Base-by-base conservation (phyloP, 2,113 vertebrate genomes). In the Rana temporaria region DNA sequence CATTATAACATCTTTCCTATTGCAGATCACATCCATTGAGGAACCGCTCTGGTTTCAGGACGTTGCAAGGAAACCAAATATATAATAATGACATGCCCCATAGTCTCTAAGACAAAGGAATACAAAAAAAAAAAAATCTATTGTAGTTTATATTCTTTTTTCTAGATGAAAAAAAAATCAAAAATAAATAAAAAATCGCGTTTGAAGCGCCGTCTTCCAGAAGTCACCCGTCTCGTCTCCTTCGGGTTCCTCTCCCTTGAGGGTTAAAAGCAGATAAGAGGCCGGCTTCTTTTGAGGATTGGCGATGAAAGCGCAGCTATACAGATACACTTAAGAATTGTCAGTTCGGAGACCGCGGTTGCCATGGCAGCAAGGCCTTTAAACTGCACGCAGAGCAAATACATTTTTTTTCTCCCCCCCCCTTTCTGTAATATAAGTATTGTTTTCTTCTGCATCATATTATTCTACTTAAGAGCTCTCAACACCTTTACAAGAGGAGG, bases 361-460 rank as follows among this genome's bases (percentile, higher is more conserved):
- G 80, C 85, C 48, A 83, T 85, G 84, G 63, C 80, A 86, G 60
- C 84, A 17, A 53, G 64, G 64, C 65, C 71, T 79, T 60, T 53
- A 60, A 20, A 34, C 78, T 32, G 62, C 26, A 30, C 26, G 6
- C 12, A 56, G 12, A 76, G 81, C 63, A 68, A 66, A 82, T 82
- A 75, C 53, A 14, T 75, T 59, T 42, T 42, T 42, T 42, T 42
- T 5, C 38, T 6, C 38, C 38, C 38, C 38, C 9, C 38, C 38
- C 38, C 9, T 5, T 42, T 42, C 38, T 7, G 6, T 42, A 42
- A 62, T 62, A 22, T 22, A 62, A 11, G 22, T 22, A 62, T 62
- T 62, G 59, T 11, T 62, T 62, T 62, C 20, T 22, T 62, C 20
- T n/a, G 12, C 22, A 62, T 62, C n/a, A 22, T 8, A 62, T 62